Conservation (phyloP, 2,797 vertebrate species). For the Sciurus carolinensis region DNA sequence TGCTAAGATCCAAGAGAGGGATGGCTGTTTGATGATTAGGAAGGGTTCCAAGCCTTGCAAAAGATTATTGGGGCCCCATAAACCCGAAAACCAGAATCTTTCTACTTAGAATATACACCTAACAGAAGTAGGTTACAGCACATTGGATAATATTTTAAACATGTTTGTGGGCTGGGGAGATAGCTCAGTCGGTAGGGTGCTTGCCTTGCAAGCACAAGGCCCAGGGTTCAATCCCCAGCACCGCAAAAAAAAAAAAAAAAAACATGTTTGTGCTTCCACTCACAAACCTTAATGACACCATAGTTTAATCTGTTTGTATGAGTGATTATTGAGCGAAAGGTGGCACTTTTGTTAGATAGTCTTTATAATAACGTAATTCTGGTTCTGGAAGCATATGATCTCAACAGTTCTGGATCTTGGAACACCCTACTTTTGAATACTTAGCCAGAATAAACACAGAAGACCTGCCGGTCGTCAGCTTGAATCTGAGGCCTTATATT, state of each 20-base stretch:
- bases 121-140: neutral
- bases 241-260: too few species aligned
- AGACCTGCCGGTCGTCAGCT: neutral
- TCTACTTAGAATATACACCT: neutral
- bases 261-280: neutral
- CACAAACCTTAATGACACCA: neutral
- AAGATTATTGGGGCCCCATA: neutral
- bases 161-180: neutral
- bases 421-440: neutral
- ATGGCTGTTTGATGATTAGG: neutral
- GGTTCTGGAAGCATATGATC: neutral
- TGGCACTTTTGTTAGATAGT: neutral
- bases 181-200: too few species aligned
- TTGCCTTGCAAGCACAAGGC: too few species aligned
- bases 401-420: neutral
- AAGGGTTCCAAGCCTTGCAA: neutral
- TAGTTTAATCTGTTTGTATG: neutral
- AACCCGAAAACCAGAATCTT: neutral
- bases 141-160: neutral
- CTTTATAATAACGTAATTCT: neutral
- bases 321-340: neutral
- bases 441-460: neutral
- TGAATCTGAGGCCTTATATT: neutral
- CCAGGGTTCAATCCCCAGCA: too few species aligned
- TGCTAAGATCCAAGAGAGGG: neutral